Evolutionary conservation across 2,113 vertebrate species (phyloP), one percentile per base, ranked within the genome.

Genomic region (Meriones unguiculatus): DNA sequence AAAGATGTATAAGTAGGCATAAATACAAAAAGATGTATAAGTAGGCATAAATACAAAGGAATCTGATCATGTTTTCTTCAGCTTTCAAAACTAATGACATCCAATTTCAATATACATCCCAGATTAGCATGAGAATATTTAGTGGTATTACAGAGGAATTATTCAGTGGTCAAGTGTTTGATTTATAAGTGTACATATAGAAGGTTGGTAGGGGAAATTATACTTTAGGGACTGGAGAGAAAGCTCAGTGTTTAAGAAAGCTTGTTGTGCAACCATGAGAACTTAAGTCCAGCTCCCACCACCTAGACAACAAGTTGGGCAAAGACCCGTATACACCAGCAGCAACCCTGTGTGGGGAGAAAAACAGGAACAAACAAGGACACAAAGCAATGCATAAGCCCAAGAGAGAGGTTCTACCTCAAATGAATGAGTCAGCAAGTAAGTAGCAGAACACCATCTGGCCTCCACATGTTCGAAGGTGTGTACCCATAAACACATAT

Each of bases 81-180:
- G 67, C 70, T 87, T n/a, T 25, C 18, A 32, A 69, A 52, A 70
- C 32, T 28, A 78, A 85, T 11, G 9, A 30, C 46, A 94, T 85
- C 24, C 18, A 82, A 78, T 92, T 95, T 94, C 35, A 96, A 90
- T 50, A 93, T 14, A 24, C 2, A 85, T 13, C 69, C 35, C n/a
- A 59, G 52, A 85, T 46, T 46, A 82, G 30, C 24, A 15, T 73
- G 81, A 94, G 65, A 95, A 75, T 38, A 15, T 67, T 52, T 75
- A 90, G 54, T 0, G 62, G 10, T 69, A 57, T 73, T 57, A 92
- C 7, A 86, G 1, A 94, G 46, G 88, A 25, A 90, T 38, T 13
- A 92, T 69, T 86, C 52, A 90, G 69, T 3, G 50, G 13, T 35
- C 64, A 90, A 15, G 50, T 54, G 30, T 80, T 5, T n/a, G 11